Conservation (phyloP, 37 sponge, comb jelly and placozoan genomes). For the Tethya wilhelma region DNA sequence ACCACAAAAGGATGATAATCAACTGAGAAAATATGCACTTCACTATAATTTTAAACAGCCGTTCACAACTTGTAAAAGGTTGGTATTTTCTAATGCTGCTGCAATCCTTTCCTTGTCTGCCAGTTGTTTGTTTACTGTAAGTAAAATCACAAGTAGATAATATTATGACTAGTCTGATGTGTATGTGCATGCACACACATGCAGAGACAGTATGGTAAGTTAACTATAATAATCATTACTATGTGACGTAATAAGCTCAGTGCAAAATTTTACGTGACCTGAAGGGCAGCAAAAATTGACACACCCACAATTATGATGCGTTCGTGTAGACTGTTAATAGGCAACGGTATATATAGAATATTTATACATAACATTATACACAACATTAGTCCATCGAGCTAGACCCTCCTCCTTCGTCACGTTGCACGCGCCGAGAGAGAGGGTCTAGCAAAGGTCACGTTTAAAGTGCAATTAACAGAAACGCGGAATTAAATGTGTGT, state of each 20-base stretch:
- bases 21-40: no score
- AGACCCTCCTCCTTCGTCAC: no score
- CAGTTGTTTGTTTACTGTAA: conserved; percentile 97
- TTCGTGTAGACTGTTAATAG: neutral
- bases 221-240: neutral
- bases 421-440: no score
- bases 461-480: no score
- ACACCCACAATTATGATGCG: no score
- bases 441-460: no score
- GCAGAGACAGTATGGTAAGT: neutral
- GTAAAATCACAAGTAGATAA: neutral
- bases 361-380: neutral
- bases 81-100: conserved; percentile 94
- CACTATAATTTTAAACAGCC: conserved; percentile 82
- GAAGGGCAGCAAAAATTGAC: no score
- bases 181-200: neutral
- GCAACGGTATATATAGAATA: neutral
- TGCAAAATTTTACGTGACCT: no score
- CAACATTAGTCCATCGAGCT: no score
- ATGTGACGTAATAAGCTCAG: no score
- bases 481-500: no score
- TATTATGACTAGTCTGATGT: neutral
- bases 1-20: no score
- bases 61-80: conserved; percentile 91
- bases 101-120: conserved; percentile 98